Evolutionary conservation across 2,888 invertebrate species (phyloP).

Genomic region (Calliopum simillimum): DNA sequence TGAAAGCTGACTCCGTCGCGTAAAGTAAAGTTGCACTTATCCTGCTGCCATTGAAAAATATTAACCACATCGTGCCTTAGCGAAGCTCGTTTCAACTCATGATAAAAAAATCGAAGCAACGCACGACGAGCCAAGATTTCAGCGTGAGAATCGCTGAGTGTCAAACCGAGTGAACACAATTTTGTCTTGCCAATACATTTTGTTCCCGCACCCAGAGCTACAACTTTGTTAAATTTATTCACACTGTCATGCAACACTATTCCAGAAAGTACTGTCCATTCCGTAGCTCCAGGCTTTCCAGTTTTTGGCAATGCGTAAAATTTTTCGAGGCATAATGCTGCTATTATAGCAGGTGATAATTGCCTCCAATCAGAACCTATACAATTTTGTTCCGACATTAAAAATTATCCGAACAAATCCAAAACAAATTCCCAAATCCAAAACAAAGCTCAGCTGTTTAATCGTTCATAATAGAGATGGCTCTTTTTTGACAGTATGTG

Average conservation of each 20-base stretch:
- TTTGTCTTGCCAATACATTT: slow-evolving; percentile 86
- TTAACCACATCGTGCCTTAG: background rate
- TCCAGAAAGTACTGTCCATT: slow-evolving; percentile 89
- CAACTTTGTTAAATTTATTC: slow-evolving; percentile 69
- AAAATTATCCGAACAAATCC: no score
- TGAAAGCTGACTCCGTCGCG: slow-evolving; percentile 77
- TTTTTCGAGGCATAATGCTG: slow-evolving; percentile 72
- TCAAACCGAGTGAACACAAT: slow-evolving; percentile 75
- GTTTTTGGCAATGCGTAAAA: slow-evolving; percentile 77
- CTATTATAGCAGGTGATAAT: slow-evolving; percentile 62
- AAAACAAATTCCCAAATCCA: no score
- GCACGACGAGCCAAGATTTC: slow-evolving; percentile 88
- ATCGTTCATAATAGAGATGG: no score
- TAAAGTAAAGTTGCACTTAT: slow-evolving; percentile 67
- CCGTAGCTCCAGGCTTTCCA: slow-evolving; percentile 79
- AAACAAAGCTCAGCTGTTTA: no score
- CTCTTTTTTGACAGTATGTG: no score
- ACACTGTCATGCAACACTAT: slow-evolving; percentile 72
- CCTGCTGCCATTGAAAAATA: slow-evolving; percentile 60
- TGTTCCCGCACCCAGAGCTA: slow-evolving; percentile 90
- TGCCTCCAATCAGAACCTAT: no score
- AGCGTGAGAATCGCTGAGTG: slow-evolving; percentile 92
- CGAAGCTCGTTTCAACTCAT: slow-evolving; percentile 69
- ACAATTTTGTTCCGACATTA: no score
- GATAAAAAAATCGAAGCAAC: slow-evolving; percentile 81